A percentile compares a stretch with the other conserved stretches of the same genome.
phyloP scores from a whole-genome alignment of 2,113 vertebrate genomes.

The Crotalus horridus region DNA sequence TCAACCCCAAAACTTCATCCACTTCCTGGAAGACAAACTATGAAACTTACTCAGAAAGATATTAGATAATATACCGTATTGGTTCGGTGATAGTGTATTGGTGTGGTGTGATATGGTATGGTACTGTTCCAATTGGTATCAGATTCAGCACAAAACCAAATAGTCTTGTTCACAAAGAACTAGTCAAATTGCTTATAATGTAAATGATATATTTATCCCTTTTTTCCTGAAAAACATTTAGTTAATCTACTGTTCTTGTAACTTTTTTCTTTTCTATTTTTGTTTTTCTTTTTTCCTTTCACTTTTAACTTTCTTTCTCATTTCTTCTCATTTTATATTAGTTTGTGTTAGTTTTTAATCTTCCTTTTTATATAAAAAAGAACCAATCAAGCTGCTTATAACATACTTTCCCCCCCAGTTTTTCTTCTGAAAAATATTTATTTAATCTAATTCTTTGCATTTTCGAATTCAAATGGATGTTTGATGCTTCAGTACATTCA shows the following conservation, averaged over 20 bases:
- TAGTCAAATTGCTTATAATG: background rate
- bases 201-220: background rate
- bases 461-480: too few species aligned
- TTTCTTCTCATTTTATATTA: background rate
- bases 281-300: too few species aligned
- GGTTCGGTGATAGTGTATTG: background rate
- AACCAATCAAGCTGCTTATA: background rate
- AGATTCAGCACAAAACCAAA: background rate
- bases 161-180: background rate
- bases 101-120: background rate
- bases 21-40: background rate
- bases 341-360: background rate
- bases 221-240: background rate
- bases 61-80: background rate
- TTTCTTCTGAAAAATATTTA: background rate
- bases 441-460: background rate
- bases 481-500: background rate
- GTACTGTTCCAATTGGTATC: background rate
- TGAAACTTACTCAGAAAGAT: background rate
- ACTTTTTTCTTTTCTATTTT: background rate
- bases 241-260: background rate
- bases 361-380: background rate
- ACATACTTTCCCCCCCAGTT: background rate
- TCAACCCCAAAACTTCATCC: background rate
- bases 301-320: background rate